Conservation (phyloP, 2,113 vertebrate species). For the Agapornis roseicollis region DNA sequence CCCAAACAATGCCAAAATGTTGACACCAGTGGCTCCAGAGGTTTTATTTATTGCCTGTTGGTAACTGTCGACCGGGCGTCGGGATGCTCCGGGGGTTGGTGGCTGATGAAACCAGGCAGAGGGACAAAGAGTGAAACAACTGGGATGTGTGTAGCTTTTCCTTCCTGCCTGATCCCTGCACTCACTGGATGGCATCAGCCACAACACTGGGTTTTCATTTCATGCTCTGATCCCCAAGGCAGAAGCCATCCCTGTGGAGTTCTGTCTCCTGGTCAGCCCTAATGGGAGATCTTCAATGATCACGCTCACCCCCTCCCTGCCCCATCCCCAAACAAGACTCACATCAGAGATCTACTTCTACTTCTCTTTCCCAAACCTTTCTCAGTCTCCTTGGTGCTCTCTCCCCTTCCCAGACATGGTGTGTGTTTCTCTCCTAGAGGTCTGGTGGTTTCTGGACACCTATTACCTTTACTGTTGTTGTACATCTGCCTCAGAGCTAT, state of each 20-base stretch:
- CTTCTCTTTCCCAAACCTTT: background rate
- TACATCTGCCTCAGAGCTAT: constrained; percentile 28
- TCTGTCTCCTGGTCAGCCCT: background rate
- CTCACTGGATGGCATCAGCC: background rate
- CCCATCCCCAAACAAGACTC: background rate
- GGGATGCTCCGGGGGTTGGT: constrained; percentile 43
- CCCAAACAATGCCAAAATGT: constrained; percentile 68
- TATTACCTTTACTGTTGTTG: constrained; percentile 13
- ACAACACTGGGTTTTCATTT: background rate
- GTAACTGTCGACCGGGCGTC: background rate
- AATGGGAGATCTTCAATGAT: background rate
- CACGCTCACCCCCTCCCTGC: background rate
- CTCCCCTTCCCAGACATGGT: background rate
- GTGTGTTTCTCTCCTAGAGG: background rate
- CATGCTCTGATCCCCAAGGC: background rate
- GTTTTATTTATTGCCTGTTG: constrained; percentile 76
- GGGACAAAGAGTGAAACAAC: constrained; percentile 46
- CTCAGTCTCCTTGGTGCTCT: background rate
- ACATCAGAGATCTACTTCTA: background rate
- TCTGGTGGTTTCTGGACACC: background rate
- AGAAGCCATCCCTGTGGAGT: accelerated
- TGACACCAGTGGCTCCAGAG: constrained; percentile 76
- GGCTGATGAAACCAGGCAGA: constrained; percentile 34
- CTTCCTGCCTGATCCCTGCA: background rate
- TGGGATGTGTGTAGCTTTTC: background rate